Base-by-base conservation (phyloP, 2,797 vertebrate species). In the Thripadectes ignobilis region DNA sequence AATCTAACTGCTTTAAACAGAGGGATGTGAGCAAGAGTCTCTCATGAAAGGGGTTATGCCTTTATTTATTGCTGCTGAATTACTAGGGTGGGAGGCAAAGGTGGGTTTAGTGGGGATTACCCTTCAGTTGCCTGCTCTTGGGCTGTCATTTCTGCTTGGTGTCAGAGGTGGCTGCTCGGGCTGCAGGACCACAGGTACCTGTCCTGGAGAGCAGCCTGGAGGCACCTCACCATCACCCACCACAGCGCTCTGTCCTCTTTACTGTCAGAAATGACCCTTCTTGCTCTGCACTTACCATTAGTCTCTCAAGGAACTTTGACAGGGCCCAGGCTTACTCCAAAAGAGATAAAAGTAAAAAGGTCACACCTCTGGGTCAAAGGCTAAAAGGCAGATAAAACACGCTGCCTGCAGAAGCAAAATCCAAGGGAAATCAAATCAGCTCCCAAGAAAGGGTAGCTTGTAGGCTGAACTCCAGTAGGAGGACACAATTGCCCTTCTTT, bases 271-370 rank as follows among this genome's bases (percentile, higher is more conserved):
- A 41, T 34, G 55, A 54, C 74, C 77, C 77, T 36, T 77, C 67
- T 39, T 55, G 41, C 83, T 92, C 61, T 65, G 41, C 61, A 38
- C 59, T 91, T 68, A 77, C 66, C 61, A 32, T 78, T 20, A 59
- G 57, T 38, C 77, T 82, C 77, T 34, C 15, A 7, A 58, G 80
- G 49, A 74, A 79, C 59, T 92, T 58, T 95, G 93, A 95, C 74
- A 19, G 92, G 83, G 55, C 67, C 83, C 93, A 93, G 95, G 48
- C 89, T 87, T 92, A 90, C 24, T 74, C 90, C 14, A 5, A 81
- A 89, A 91, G 90, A 96, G 94, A 96, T 93, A 96, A 95, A 96
- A 96, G 92, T 93, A 78, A 76, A 96, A 93, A 95, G 96, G 93
- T 95, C 93, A 29, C 78, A 88, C 84, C 90, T 95, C 84, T 36